These are phyloP conservation scores for Amaurobius ferox DNA, from an alignment of 2,888 invertebrate species.

Conservation along the genomic window DNA sequence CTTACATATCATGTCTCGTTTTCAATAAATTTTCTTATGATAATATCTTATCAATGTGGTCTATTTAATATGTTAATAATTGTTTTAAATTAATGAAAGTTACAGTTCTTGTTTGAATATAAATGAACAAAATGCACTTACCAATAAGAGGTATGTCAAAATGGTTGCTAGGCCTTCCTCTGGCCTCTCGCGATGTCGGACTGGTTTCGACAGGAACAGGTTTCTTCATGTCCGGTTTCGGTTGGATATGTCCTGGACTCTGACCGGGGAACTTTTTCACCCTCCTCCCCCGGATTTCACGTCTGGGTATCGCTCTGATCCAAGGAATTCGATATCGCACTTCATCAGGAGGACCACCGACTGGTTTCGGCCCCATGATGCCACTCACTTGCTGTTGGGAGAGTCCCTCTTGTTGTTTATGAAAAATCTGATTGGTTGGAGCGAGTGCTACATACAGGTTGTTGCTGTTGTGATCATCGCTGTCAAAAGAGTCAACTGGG, in stretches of 20 bases:
- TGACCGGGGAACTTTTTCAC: slow-evolving; percentile 51
- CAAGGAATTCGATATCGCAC: slow-evolving; percentile 42
- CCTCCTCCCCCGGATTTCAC: slow-evolving; percentile 34
- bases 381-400: neutral
- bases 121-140: slow-evolving; percentile 17
- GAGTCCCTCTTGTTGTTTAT: slow-evolving; percentile 4
- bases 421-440: slow-evolving; percentile 27
- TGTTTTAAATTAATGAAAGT: no score
- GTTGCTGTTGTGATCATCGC: slow-evolving; percentile 15
- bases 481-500: neutral
- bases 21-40: no score
- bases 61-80: no score
- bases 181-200: slow-evolving; percentile 48
- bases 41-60: no score
- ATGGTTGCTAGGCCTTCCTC: slow-evolving; percentile 55
- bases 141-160: slow-evolving; percentile 64
- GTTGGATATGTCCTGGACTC: slow-evolving; percentile 29
- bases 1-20: no score
- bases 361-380: slow-evolving; percentile 2
- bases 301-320: slow-evolving; percentile 35
- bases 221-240: slow-evolving; percentile 37
- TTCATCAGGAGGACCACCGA: slow-evolving; percentile 13
- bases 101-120: no score
- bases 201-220: slow-evolving; percentile 33
- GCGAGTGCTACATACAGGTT: slow-evolving; percentile 46